A percentile compares a stretch with the other conserved stretches of the same genome.
These are phyloP conservation scores for Drosophila rhopaloa DNA, from an alignment of 1,140 invertebrate species.

Conservation along the genomic window DNA sequence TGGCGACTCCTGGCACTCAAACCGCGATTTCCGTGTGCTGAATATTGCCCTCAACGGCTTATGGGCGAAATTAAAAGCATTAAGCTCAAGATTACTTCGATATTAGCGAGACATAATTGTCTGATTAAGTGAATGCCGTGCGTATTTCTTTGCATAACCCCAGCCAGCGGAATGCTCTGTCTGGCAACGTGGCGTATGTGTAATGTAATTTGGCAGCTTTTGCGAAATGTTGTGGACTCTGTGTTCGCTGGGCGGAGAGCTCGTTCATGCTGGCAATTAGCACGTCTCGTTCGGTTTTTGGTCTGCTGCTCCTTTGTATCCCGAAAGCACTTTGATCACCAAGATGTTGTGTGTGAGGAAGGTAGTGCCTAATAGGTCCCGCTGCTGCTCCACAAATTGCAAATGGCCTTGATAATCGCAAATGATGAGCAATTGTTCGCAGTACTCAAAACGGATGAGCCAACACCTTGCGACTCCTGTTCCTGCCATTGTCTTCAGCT, in stretches of 20 bases:
- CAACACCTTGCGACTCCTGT: constrained; percentile 8
- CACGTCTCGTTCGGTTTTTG: constrained; percentile 56
- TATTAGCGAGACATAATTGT: constrained; percentile 75
- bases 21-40: constrained; percentile 5
- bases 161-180: neutral
- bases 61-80: constrained; percentile 72
- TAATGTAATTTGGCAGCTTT: constrained; percentile 67
- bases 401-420: constrained; percentile 32
- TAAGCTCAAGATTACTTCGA: constrained; percentile 70
- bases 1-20: neutral
- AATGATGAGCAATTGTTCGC: constrained; percentile 32
- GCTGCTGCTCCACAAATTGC: constrained; percentile 15
- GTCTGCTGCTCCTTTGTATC: constrained; percentile 30
- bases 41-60: constrained; percentile 32
- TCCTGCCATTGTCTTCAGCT: neutral
- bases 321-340: constrained; percentile 21
- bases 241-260: neutral
- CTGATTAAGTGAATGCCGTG: constrained; percentile 67
- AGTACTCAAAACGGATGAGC: constrained; percentile 1
- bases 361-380: constrained; percentile 9
- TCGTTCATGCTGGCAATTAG: constrained; percentile 57
- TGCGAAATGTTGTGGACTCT: constrained; percentile 12
- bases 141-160: constrained; percentile 1
- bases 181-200: constrained; percentile 61
- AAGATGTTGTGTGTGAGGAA: constrained; percentile 3